A percentile compares a stretch with the other conserved stretches of the same genome.
These are phyloP conservation scores for Astatoreochromis straeleni DNA, from an alignment of 2,113 vertebrate genomes.

Conservation along the genomic window DNA sequence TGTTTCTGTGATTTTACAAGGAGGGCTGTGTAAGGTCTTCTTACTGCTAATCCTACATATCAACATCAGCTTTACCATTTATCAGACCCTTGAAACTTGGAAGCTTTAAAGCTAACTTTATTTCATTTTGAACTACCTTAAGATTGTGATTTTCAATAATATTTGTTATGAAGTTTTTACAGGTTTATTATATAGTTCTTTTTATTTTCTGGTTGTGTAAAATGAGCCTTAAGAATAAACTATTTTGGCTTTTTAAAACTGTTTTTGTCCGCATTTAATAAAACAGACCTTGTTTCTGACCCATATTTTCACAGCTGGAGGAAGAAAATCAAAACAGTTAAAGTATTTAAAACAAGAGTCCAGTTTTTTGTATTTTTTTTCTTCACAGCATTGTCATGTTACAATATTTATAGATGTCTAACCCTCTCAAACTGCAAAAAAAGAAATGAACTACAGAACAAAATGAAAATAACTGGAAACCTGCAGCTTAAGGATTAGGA, in stretches of 20 bases:
- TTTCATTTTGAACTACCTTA: background rate
- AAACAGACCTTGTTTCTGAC: background rate
- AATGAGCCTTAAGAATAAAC: background rate
- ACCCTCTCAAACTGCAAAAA: background rate
- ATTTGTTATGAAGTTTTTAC: background rate
- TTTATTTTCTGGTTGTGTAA: background rate
- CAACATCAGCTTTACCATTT: background rate
- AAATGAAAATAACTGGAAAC: background rate
- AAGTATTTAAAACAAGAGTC: background rate
- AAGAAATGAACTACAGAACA: background rate
- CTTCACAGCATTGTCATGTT: fast-evolving
- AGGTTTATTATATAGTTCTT: background rate
- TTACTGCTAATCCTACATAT: background rate
- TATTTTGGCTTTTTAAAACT: background rate
- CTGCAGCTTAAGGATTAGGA: background rate
- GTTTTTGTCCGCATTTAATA: background rate
- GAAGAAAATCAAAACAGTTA: background rate
- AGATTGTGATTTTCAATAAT: background rate
- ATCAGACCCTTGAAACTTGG: background rate
- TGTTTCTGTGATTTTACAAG: background rate
- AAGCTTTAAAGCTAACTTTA: background rate
- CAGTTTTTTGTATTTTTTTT: background rate
- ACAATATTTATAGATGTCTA: background rate
- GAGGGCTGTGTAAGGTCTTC: fast-evolving
- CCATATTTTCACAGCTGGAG: fast-evolving